Base-by-base conservation (phyloP, 1,140 invertebrate genomes). In the Delia radicum region DNA sequence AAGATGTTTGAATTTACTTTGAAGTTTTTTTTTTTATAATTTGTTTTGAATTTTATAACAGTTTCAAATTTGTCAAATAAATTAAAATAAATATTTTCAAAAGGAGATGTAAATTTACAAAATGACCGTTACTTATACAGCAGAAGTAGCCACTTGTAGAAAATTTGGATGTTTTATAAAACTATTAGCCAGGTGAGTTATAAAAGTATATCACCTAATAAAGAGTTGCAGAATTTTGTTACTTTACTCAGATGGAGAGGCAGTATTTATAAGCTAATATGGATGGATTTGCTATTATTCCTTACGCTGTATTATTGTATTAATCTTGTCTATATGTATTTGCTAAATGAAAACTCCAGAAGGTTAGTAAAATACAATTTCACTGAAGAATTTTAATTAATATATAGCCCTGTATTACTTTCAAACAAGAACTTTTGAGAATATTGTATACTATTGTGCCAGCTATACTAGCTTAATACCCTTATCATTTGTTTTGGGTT, bases 221-320 rank as follows among this genome's bases (percentile, higher is more conserved):
- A n/a, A n/a, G n/a, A n/a, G n/a, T n/a, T n/a, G n/a, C n/a, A n/a
- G n/a, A n/a, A n/a, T 42, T 63, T 37, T n/a, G 88, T 88, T 15
- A 62, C 24, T 77, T 79, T 89, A n/a, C 91, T 79, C 90, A 95
- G 95, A 91, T 98, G 97, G 97, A 90, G 92, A 79, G 97, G 96
- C 42, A 98, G 96, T 81, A 95, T 98, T 73, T 98, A 98, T 90
- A 98, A 99, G 88, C 87, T 98, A 77, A 92, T 98, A 72, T 98
- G 95, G 94, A 89, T 94, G 75, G 96, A 99, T 88, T 89, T 98
- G 21, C 79, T 96, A 71, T 90, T 94, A 4, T 98, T 97, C 85
- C 85, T 95, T 78, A 81, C 90, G 61, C 79, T 94, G 31, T 98
- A 97, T 88, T 92, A 93, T 81, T 79, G 90, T 48, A 91, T 98